These are phyloP conservation scores for Leucoma salicis DNA, from an alignment of 2,888 invertebrate species.

Conservation along the genomic window DNA sequence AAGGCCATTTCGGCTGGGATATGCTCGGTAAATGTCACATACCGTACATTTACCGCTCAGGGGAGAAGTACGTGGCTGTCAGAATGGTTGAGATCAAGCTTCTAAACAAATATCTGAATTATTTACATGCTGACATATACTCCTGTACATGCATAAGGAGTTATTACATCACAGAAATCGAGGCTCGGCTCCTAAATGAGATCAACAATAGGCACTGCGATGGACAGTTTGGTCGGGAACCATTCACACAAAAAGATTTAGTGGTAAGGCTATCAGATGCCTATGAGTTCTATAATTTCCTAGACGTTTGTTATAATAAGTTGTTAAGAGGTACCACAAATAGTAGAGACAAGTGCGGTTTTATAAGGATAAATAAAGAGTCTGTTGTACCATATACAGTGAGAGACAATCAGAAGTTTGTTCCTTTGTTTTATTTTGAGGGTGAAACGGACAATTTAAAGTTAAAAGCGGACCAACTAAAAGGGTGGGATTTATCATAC, in stretches of 20 bases:
- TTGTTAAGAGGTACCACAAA: conserved; percentile 87
- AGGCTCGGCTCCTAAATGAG: conserved; percentile 94
- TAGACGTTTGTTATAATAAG: conserved; percentile 94
- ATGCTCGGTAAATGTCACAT: conserved; percentile 92
- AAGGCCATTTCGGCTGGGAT: conserved; percentile 95
- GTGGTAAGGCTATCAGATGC: conserved; percentile 95
- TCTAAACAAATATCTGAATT: conserved; percentile 93
- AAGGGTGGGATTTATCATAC: conserved; percentile 96
- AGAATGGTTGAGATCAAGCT: conserved; percentile 96
- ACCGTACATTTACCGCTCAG: conserved; percentile 92
- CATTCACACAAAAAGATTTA: conserved; percentile 93
- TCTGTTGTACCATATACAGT: conserved; percentile 96
- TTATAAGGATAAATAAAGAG: conserved; percentile 95
- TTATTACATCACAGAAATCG: conserved; percentile 95
- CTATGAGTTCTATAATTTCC: conserved; percentile 93
- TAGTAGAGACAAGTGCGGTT: conserved; percentile 92
- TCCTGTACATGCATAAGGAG: conserved; percentile 95
- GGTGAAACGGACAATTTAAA: conserved; percentile 96
- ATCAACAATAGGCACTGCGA: conserved; percentile 97
- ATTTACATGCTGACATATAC: conserved; percentile 94
- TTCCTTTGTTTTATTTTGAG: conserved; percentile 93
- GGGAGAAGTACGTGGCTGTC: conserved; percentile 95
- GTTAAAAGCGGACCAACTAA: conserved; percentile 91
- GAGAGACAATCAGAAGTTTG: conserved; percentile 91
- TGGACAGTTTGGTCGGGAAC: conserved; percentile 92